Conservation (phyloP, 2,113 vertebrate genomes). For the Chloropsis hardwickii region DNA sequence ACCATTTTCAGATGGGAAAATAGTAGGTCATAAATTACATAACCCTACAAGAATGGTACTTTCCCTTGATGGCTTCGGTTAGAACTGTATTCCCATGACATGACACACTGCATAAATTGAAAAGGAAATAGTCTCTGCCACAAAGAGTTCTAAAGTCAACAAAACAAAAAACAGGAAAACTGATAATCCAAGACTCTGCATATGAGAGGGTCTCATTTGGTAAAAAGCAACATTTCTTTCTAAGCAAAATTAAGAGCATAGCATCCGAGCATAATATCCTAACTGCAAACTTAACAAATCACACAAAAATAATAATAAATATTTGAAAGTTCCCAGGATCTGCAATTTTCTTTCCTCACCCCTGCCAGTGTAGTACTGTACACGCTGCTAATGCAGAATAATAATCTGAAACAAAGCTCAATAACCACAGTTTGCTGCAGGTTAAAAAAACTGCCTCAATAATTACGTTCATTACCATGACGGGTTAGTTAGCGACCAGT, state of each 20-base stretch:
- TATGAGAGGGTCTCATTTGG: background rate
- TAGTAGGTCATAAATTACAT: background rate
- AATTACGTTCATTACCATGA: constrained; percentile 6
- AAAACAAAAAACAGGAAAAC: background rate
- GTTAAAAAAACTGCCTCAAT: background rate
- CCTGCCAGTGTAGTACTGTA: background rate
- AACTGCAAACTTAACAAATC: background rate
- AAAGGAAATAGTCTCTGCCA: background rate
- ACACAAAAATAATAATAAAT: background rate
- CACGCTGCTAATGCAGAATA: background rate
- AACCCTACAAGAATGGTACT: background rate
- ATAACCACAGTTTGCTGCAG: background rate
- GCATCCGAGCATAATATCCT: background rate
- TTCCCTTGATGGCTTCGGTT: background rate
- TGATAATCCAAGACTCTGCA: background rate
- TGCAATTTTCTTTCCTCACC: background rate
- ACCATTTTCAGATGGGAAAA: background rate
- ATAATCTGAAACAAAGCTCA: background rate
- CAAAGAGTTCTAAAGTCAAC: background rate
- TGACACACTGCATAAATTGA: background rate
- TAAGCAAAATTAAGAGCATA: background rate
- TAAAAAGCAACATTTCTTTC: background rate
- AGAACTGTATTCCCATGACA: background rate
- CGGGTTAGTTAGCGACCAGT: background rate
- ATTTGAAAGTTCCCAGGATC: background rate